Base-by-base conservation (phyloP, 2,113 vertebrate genomes). In the Lathamus discolor region DNA sequence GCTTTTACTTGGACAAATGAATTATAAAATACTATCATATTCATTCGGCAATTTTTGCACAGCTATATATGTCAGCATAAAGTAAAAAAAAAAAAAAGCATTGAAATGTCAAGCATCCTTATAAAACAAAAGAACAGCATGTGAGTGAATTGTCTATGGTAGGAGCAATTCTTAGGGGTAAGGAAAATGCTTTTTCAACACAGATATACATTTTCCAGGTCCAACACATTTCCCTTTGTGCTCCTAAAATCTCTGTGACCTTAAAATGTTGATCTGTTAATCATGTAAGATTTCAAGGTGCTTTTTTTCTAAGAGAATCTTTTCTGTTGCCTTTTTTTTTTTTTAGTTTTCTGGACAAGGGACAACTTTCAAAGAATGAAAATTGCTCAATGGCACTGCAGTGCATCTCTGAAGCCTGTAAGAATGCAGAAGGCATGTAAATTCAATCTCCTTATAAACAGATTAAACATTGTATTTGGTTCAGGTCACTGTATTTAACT, bases 21-120 rank as follows among this genome's bases (percentile, higher is more conserved):
- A 86, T 90, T 94, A 90, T 39, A 29, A 83, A 96, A 92, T 81
- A 29, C 29, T 79, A 72, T 63, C 62, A 27, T 92, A 96, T 88
- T 88, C 61, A 92, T 81, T 83, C 52, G 27, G 62, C 52, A 93
- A 77, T 78, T 94, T 92, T 92, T 86, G 77, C 51, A 73, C 57
- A 92, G 66, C 18, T 93, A 48, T 76, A 61, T 70, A 28, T 64
- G 55, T 75, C 68, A 88, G 57, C 15, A 72, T 63, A 78, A 67
- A 10, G 59, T 72, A 81, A 83, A 92, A 57, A 55, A 54, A 31
- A 63, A 63, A 44, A 80, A 76, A 78, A 25, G 17, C 29, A 86
- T n/a, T 90, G 86, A 95, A 94, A 90, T 81, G 74, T 95, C 80
- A 86, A 79, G 8, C 44, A 29, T 25, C 59, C 16, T 46, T 69